Conservation (phyloP, 2,888 invertebrate species). For the Perithous albicinctus region DNA sequence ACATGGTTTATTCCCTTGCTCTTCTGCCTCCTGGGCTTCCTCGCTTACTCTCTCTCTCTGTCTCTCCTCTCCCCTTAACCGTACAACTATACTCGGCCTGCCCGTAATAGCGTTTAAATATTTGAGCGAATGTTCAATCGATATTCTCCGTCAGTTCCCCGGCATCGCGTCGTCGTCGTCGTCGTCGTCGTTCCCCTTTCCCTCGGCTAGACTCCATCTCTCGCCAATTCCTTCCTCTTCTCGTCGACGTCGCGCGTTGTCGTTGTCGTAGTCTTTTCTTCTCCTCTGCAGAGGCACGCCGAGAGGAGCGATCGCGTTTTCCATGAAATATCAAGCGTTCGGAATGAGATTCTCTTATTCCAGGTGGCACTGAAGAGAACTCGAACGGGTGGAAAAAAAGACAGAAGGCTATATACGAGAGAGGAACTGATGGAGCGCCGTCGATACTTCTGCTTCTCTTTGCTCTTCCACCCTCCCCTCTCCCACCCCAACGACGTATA, state of each 20-base stretch:
- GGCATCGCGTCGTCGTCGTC: slow-evolving; percentile 50
- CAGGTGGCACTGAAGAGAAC: slow-evolving; percentile 54
- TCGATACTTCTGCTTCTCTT: slow-evolving; percentile 26
- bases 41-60: slow-evolving; percentile 28
- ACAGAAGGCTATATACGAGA: slow-evolving; percentile 17
- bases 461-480: slow-evolving; percentile 17
- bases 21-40: slow-evolving; percentile 40
- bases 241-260: slow-evolving; percentile 27
- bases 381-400: slow-evolving; percentile 27
- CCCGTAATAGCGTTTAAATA: slow-evolving; percentile 83
- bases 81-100: slow-evolving; percentile 74
- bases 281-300: slow-evolving; percentile 64
- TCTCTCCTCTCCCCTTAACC: slow-evolving; percentile 27
- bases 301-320: slow-evolving; percentile 69
- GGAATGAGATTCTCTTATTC: slow-evolving; percentile 79
- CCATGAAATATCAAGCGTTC: slow-evolving; percentile 81
- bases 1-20: slow-evolving; percentile 46
- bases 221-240: slow-evolving; percentile 64
- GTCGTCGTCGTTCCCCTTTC: slow-evolving; percentile 41
- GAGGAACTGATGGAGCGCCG: not conserved
- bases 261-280: slow-evolving; percentile 62
- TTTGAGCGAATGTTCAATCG: slow-evolving; percentile 83
- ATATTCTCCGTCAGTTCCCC: slow-evolving; percentile 75
- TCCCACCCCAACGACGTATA: slow-evolving; percentile 14
- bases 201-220: slow-evolving; percentile 58